Percentiles rank a stretch among this genome's conserved stretches.
phyloP scores from a whole-genome alignment of 1,140 invertebrate species.

The Pissodes strobi region DNA sequence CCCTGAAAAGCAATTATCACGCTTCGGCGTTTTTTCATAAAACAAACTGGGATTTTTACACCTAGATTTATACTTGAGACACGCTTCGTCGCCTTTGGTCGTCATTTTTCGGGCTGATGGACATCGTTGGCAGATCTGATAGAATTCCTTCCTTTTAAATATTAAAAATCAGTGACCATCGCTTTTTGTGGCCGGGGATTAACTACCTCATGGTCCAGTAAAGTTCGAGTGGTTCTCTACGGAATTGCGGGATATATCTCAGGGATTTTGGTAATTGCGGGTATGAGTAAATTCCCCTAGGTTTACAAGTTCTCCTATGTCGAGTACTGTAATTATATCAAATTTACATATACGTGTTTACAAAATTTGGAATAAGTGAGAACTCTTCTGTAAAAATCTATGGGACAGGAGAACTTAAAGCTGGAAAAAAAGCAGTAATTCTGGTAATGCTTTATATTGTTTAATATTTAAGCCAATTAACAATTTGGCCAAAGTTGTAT shows the following conservation, averaged over 20 bases:
- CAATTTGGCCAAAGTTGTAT: too few relatives aligned
- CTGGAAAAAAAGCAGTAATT: too few relatives aligned
- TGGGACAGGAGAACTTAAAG: too few relatives aligned
- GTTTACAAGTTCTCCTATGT: too few relatives aligned
- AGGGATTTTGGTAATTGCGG: background rate
- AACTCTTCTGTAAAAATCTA: too few relatives aligned
- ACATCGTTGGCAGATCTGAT: background rate
- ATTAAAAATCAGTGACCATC: conserved; percentile 27
- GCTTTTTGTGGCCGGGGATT: conserved; percentile 13
- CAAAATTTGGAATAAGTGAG: too few relatives aligned
- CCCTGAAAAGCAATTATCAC: conserved; percentile 8
- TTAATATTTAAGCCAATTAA: too few relatives aligned
- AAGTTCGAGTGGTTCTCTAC: conserved; percentile 5
- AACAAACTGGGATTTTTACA: conserved; percentile 5
- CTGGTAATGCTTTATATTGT: too few relatives aligned
- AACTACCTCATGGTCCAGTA: background rate
- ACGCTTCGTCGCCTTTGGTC: conserved; percentile 6
- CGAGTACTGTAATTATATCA: too few relatives aligned
- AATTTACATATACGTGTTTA: too few relatives aligned
- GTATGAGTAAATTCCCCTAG: too few relatives aligned
- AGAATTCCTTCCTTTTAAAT: background rate
- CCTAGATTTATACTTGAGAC: conserved; percentile 3
- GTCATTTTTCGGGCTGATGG: conserved; percentile 18
- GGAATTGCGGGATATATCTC: background rate
- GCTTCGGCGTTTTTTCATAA: conserved; percentile 17